These are phyloP conservation scores for Sardina pilchardus DNA, from an alignment of 2,113 vertebrate genomes.

Conservation along the genomic window DNA sequence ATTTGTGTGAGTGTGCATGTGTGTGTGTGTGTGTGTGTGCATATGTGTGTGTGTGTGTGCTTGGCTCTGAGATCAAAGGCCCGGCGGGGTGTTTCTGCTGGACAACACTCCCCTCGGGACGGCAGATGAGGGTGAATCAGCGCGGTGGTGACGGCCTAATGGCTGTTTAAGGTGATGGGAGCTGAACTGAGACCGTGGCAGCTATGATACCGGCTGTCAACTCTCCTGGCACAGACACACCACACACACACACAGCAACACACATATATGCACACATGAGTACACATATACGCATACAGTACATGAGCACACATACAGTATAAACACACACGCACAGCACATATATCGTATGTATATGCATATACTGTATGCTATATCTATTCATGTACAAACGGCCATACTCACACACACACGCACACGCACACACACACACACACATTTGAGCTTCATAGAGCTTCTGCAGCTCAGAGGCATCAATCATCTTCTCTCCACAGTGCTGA, in stretches of 20 bases:
- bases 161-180: background rate
- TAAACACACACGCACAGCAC: background rate
- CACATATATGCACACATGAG: background rate
- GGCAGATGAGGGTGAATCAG: background rate
- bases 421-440: background rate
- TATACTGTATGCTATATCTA: too few species aligned
- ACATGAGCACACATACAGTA: background rate
- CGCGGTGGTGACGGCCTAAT: constrained; percentile 15
- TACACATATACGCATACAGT: background rate
- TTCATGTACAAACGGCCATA: background rate
- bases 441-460: background rate
- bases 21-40: background rate
- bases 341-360: background rate
- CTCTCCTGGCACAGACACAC: background rate
- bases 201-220: background rate
- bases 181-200: background rate
- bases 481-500: constrained; percentile 5
- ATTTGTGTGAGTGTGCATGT: background rate
- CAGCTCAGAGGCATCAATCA: constrained; percentile 20
- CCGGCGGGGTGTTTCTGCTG: background rate
- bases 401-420: background rate
- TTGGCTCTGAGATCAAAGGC: background rate
- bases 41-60: background rate
- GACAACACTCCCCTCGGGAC: background rate
- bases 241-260: background rate